A percentile compares a stretch with the other conserved stretches of the same genome.
Evolutionary conservation across 2,888 invertebrate genomes (phyloP).

Genomic region (Tipula lateralis): DNA sequence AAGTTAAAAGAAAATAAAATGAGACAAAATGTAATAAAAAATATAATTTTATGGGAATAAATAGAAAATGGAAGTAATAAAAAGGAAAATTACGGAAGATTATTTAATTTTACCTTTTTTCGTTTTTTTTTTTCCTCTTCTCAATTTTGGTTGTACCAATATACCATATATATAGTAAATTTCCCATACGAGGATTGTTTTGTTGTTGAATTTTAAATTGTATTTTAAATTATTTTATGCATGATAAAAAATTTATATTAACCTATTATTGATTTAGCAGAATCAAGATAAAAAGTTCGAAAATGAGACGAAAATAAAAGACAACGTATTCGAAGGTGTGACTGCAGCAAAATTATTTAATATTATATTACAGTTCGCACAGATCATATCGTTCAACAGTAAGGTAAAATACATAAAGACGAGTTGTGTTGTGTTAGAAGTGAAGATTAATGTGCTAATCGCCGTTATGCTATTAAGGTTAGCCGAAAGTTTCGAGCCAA

Average conservation of each 20-base stretch:
- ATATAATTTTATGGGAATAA: not conserved
- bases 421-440: no score
- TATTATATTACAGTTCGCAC: no score
- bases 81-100: not conserved
- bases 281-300: not conserved
- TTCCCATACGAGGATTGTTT: not conserved
- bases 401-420: no score
- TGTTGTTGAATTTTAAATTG: not conserved
- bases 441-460: no score
- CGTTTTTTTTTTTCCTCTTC: no score
- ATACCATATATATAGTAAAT: not conserved
- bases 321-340: no score
- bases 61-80: slow-evolving; percentile 15
- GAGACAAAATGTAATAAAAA: slow-evolving; percentile 19
- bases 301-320: no score
- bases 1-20: not conserved
- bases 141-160: not conserved
- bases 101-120: slow-evolving; percentile 2
- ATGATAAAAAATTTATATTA: not conserved
- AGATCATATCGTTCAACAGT: no score
- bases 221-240: not conserved
- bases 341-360: no score
- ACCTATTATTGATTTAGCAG: not conserved
- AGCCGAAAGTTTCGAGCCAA: no score
- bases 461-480: no score